Evolutionary conservation across 2,888 invertebrate genomes (phyloP).

Genomic region (Aradus depressus): DNA sequence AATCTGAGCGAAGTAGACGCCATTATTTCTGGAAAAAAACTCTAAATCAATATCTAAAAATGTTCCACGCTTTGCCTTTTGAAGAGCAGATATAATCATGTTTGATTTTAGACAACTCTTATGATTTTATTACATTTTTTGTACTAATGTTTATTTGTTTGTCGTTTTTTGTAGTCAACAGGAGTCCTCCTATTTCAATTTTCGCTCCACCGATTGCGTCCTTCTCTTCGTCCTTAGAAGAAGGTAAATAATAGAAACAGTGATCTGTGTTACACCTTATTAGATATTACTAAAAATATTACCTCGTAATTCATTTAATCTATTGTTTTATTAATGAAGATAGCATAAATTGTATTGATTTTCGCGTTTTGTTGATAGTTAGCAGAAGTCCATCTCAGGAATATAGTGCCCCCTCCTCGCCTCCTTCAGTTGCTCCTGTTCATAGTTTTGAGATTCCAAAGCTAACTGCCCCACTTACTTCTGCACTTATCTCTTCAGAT

Average conservation of each 20-base stretch:
- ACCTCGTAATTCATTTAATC: background rate
- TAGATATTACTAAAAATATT: background rate
- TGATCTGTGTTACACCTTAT: too few species aligned
- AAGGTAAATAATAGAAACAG: too few species aligned
- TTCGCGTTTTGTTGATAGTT: too few species aligned
- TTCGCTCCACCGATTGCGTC: constrained; percentile 2
- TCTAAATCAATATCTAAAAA: too few species aligned
- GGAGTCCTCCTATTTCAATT: constrained; percentile 43
- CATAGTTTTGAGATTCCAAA: too few species aligned
- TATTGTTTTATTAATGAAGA: background rate
- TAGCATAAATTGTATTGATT: background rate
- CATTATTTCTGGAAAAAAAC: too few species aligned
- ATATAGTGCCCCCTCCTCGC: constrained; percentile 7
- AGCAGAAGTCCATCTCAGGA: constrained; percentile 3
- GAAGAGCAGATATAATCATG: too few species aligned
- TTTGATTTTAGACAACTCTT: background rate
- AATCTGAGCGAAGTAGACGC: too few species aligned
- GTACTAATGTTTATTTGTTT: constrained; percentile 32
- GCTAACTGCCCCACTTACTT: background rate
- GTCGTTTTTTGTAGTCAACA: constrained; percentile 47
- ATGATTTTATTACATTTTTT: constrained; percentile 6
- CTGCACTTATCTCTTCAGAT: constrained; percentile 4
- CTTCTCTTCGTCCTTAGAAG: constrained; percentile 6
- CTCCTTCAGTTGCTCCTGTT: constrained; percentile 4
- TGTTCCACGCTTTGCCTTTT: too few species aligned